Evolutionary conservation across 2,113 vertebrate species (phyloP).

Genomic region (Labeo catla): DNA sequence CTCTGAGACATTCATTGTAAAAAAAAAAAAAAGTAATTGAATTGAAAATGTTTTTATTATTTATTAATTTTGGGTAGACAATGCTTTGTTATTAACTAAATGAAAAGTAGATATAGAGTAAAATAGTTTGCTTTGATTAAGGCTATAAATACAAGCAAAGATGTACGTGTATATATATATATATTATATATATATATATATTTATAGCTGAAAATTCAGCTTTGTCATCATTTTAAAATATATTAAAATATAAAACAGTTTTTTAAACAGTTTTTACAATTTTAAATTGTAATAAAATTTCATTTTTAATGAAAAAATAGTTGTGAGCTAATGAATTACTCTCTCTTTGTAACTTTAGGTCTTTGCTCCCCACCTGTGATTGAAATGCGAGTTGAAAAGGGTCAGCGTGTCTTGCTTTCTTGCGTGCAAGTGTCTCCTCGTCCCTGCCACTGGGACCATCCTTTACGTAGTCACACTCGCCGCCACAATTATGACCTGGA

Average conservation of each 20-base stretch:
- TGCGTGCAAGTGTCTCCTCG: conserved; percentile 81
- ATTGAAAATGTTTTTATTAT: no score
- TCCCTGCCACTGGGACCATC: conserved; percentile 81
- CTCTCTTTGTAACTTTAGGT: conserved; percentile 54
- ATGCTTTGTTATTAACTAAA: background rate
- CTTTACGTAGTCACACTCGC: conserved; percentile 69
- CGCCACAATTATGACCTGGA: conserved; percentile 77
- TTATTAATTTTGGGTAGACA: background rate
- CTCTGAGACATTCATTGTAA: no score
- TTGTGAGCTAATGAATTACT: background rate
- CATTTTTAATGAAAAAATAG: background rate
- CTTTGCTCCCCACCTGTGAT: conserved; percentile 57
- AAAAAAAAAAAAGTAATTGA: no score
- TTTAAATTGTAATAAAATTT: background rate
- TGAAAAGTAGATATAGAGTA: background rate
- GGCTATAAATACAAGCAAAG: background rate
- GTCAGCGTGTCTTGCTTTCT: conserved; percentile 69
- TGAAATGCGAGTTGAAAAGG: conserved; percentile 64
- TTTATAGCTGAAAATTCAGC: background rate
- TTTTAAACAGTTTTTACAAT: background rate
- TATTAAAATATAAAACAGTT: background rate
- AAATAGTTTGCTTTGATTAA: background rate
- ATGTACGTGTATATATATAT: background rate
- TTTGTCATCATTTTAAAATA: background rate
- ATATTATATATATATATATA: no score